Evolutionary conservation across 2,797 vertebrate species (phyloP).

Genomic region (Sebastes minor): DNA sequence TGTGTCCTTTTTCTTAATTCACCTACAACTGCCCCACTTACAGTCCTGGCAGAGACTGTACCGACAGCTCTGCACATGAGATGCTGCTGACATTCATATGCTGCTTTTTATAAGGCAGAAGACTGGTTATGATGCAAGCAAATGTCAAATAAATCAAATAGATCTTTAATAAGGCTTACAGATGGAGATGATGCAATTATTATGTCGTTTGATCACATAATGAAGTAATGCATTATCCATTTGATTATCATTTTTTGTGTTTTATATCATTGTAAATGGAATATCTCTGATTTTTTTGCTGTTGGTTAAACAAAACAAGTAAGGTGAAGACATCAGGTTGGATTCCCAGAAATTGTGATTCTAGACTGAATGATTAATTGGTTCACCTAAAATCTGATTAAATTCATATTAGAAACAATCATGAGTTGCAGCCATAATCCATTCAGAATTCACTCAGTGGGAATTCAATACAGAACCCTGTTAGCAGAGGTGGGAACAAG

Average conservation of each 20-base stretch:
- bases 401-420: background rate
- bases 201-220: background rate
- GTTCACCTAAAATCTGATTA: background rate
- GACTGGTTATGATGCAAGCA: background rate
- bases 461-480: background rate
- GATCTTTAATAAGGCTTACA: background rate
- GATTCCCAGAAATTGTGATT: background rate
- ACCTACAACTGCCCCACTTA: conserved; percentile 47
- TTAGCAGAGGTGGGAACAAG: background rate
- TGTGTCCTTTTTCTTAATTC: conserved; percentile 53
- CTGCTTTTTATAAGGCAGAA: background rate
- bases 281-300: no score
- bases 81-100: background rate
- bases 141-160: background rate
- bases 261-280: no score
- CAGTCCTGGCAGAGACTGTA: background rate
- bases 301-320: background rate
- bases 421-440: background rate
- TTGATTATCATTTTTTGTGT: background rate
- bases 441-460: background rate
- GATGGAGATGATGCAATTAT: background rate
- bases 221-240: background rate
- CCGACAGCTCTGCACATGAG: background rate
- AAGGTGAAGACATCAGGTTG: background rate
- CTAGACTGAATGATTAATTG: background rate